A percentile compares a stretch with the other conserved stretches of the same genome.
Conservation (phyloP, 2,113 vertebrate genomes). For the Tragelaphus imberbis region DNA sequence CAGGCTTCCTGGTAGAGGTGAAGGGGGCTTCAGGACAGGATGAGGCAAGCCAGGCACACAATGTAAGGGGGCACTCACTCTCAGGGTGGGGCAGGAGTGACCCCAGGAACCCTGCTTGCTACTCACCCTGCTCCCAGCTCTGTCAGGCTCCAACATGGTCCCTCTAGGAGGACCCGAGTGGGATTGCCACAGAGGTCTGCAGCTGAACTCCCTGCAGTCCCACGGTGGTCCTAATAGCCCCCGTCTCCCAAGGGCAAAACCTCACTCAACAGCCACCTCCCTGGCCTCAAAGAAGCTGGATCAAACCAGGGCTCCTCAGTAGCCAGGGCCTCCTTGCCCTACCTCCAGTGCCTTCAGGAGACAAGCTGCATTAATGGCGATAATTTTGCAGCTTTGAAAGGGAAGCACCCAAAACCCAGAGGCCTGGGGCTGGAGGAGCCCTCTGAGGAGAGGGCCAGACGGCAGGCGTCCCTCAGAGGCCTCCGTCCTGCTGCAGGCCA, state of each 20-base stretch:
- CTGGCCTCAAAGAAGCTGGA: background rate
- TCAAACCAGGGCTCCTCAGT: accelerated
- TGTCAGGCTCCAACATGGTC: background rate
- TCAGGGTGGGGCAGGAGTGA: background rate
- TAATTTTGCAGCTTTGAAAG: constrained; percentile 77
- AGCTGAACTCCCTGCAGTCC: background rate
- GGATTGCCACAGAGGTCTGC: background rate
- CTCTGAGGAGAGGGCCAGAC: constrained; percentile 73
- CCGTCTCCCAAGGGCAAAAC: background rate
- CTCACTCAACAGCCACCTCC: background rate
- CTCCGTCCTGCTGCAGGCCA: constrained; percentile 78
- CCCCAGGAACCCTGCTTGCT: background rate
- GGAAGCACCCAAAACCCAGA: constrained; percentile 67
- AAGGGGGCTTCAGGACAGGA: background rate
- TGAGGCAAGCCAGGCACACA: background rate
- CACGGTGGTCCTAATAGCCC: background rate
- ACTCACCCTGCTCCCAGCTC: background rate
- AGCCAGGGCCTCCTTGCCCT: background rate
- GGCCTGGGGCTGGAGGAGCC: constrained; percentile 62
- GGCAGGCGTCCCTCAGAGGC: constrained; percentile 74
- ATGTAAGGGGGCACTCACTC: background rate
- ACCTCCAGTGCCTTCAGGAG: constrained; percentile 50
- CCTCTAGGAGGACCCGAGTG: background rate
- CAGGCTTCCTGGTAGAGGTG: background rate
- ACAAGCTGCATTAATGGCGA: constrained; percentile 68